Conservation (phyloP, 2,797 vertebrate genomes). For the Cynodonichthys magdalenae region DNA sequence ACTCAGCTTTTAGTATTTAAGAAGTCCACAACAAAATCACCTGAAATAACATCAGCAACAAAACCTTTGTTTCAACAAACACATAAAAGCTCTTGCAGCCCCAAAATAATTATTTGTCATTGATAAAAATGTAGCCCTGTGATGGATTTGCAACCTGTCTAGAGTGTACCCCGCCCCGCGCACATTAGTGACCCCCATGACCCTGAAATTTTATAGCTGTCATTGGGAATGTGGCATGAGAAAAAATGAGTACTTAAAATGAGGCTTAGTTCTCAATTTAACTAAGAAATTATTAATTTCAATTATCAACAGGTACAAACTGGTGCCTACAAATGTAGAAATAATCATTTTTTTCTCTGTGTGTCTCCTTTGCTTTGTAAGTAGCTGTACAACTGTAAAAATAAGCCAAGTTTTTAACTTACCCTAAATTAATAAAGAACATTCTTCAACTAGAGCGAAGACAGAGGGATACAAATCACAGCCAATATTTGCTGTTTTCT, state of each 20-base stretch:
- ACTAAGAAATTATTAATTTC: too few species aligned
- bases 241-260: too few species aligned
- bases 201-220: neutral
- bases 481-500: neutral
- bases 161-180: too few species aligned
- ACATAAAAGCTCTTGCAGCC: neutral
- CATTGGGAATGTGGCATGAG: neutral
- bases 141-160: neutral
- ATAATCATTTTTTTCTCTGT: neutral
- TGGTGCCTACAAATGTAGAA: too few species aligned
- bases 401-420: neutral
- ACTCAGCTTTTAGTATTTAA: neutral
- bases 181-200: too few species aligned
- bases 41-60: neutral
- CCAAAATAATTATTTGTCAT: neutral
- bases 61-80: neutral
- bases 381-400: neutral
- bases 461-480: neutral
- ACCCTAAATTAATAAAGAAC: neutral
- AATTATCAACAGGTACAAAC: too few species aligned
- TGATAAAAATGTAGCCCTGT: neutral
- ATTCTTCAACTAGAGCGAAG: neutral
- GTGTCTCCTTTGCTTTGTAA: neutral
- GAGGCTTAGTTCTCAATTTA: too few species aligned
- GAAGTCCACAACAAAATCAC: neutral